Conservation (phyloP, 2,113 vertebrate genomes). For the Turdus rufiventris region DNA sequence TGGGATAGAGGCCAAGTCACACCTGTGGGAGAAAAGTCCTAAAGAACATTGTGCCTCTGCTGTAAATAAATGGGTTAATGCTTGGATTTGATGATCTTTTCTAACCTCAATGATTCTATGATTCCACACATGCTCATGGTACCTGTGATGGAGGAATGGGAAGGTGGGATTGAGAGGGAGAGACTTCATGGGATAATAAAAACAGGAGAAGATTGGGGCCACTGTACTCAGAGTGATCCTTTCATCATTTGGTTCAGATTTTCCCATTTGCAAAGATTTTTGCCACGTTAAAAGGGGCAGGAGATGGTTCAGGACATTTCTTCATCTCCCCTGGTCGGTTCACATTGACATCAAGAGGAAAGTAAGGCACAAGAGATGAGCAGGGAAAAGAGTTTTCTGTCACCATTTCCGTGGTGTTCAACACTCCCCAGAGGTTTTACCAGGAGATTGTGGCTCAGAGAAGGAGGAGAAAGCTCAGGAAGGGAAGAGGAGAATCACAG, state of each 20-base stretch:
- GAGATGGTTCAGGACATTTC: not conserved
- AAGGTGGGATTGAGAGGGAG: not conserved
- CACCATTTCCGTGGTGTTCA: fast-evolving
- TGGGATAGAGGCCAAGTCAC: not conserved
- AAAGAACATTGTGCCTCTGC: not conserved
- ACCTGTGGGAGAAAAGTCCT: not conserved
- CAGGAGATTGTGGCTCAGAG: not conserved
- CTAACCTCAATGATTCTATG: not conserved
- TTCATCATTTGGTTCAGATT: not conserved
- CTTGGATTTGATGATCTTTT: not conserved
- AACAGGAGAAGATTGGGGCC: not conserved
- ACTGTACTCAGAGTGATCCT: not conserved
- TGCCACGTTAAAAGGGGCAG: fast-evolving
- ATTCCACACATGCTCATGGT: not conserved
- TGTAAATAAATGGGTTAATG: not conserved
- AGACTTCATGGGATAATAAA: not conserved
- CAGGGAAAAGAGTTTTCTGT: not conserved
- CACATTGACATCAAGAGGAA: not conserved
- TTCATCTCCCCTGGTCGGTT: fast-evolving
- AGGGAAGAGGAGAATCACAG: not conserved
- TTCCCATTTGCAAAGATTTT: not conserved
- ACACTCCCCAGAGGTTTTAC: not conserved
- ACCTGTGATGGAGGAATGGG: not conserved
- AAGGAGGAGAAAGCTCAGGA: not conserved
- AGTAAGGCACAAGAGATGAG: not conserved